Evolutionary conservation across 2,113 vertebrate genomes (phyloP).

Genomic region (Peromyscus leucopus): DNA sequence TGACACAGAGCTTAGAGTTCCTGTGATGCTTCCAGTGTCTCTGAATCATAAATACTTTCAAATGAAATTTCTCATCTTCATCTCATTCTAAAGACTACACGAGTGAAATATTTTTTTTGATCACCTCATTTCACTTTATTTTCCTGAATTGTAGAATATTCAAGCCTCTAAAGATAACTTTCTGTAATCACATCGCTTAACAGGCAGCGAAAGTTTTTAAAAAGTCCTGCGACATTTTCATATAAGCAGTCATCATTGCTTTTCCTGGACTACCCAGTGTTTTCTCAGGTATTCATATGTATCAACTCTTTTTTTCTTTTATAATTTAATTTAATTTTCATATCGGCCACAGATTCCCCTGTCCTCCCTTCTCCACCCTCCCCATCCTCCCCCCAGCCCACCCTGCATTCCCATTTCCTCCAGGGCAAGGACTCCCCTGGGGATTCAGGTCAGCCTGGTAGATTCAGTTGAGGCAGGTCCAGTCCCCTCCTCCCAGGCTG

Average conservation of each 20-base stretch:
- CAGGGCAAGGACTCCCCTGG: no score
- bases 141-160: neutral
- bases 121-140: neutral
- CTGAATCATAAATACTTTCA: neutral
- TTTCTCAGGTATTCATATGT: neutral
- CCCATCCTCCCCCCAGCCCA: no score
- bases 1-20: neutral
- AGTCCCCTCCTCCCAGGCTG: no score
- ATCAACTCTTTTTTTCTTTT: neutral
- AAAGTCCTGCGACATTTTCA: neutral
- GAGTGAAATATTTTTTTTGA: neutral
- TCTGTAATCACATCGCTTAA: neutral
- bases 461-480: no score
- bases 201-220: neutral
- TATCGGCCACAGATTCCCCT: no score
- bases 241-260: neutral
- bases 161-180: neutral
- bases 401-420: no score
- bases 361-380: no score
- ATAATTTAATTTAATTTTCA: no score
- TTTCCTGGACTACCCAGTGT: neutral
- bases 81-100: constrained; percentile 12
- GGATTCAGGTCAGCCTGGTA: no score
- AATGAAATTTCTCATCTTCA: neutral
- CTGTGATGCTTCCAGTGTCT: neutral